Base-by-base conservation (phyloP, 2,888 invertebrate genomes). In the Ashinkailepas kermadecensis region DNA sequence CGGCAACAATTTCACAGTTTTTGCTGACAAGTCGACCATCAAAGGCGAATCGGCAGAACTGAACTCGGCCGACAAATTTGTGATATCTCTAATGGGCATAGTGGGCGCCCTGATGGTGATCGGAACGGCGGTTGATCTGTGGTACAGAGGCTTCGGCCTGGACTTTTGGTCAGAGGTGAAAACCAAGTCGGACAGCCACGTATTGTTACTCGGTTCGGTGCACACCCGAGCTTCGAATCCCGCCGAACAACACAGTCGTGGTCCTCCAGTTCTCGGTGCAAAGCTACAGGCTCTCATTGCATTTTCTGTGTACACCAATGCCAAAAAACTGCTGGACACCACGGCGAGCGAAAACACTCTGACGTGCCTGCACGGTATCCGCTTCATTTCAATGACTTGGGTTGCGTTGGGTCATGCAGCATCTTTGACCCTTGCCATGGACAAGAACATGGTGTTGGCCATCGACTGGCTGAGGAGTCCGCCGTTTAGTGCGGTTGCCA, bases 241-340 rank as follows among this genome's bases (percentile, higher is more conserved):
- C 11, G 2, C 59, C 11, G 59, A 0, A 59, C 59, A 13, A 15
- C 59, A 7, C 12, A 21, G 18, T 21, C 79, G 12, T 12, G 23
- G 23, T 21, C 81, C n/a, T 11, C 39, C 65, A 18, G 13, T 12
- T 1, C 54, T 23, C 9, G 56, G 54, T 56, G 78, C 62, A 23
- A 21, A n/a, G 21, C 80, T 80, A 62, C 57, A 23, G 54, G 80
- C 67, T n/a, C 83, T 88, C 84, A 89, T 90, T 85, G 89, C 91
- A 0, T 93, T 94, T 87, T 93, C 93, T 0, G 87, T 93, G 13
- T 91, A 91, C 86, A 90, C 90, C 82, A 92, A 92, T 39, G 85
- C 90, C 12, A 87, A 87, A 81, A 90, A 90, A 86, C 88, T 93
- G 83, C 86, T 91, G 54, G 21, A 90, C 62, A 78, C 59, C 15